Conservation (phyloP, 2,888 invertebrate species). For the Danaus chrysippus region DNA sequence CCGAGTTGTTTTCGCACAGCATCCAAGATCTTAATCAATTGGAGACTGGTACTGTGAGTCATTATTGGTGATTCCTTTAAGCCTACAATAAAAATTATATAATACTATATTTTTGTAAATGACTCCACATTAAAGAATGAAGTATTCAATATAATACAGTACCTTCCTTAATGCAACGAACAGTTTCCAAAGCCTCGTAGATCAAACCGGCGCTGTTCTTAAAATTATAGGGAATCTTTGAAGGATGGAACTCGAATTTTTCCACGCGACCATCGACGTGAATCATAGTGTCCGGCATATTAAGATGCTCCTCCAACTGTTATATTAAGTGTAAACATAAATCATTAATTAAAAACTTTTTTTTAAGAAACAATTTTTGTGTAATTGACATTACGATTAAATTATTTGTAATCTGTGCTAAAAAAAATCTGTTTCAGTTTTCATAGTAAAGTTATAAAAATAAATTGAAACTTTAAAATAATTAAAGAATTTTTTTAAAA, state of each 20-base stretch:
- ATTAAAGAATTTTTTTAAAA: neutral
- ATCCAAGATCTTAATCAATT: slow-evolving; percentile 85
- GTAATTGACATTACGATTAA: neutral
- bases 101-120: neutral
- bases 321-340: slow-evolving; percentile 21
- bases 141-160: neutral
- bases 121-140: neutral
- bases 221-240: slow-evolving; percentile 77
- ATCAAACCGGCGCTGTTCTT: slow-evolving; percentile 84
- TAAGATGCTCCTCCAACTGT: slow-evolving; percentile 78
- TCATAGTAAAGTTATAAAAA: neutral
- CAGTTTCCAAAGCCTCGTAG: slow-evolving; percentile 86
- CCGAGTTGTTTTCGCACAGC: slow-evolving; percentile 84
- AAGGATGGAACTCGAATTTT: slow-evolving; percentile 80
- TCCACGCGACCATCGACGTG: slow-evolving; percentile 76
- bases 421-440: too few relatives aligned
- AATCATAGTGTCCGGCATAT: slow-evolving; percentile 81
- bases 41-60: slow-evolving; percentile 81
- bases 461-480: neutral
- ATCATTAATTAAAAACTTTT: neutral
- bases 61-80: slow-evolving; percentile 83
- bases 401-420: neutral
- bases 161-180: slow-evolving; percentile 81
- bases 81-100: slow-evolving; percentile 57
- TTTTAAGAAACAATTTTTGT: neutral